Conservation (phyloP, 2,888 invertebrate species). For the Agrotis segetum region DNA sequence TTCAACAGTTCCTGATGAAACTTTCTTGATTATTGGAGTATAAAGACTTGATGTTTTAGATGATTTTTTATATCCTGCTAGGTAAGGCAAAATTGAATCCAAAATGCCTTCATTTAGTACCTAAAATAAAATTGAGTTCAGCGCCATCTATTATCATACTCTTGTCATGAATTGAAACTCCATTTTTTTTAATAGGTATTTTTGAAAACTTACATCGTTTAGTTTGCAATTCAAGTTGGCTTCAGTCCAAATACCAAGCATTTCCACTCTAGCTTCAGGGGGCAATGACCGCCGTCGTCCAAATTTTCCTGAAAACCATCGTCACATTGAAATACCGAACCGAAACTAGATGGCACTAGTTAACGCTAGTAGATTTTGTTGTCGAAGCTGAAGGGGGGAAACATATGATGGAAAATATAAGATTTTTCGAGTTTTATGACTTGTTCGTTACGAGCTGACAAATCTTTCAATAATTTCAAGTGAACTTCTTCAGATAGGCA, state of each 20-base stretch:
- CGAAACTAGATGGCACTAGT: constrained; percentile 64
- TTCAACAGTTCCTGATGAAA: constrained; percentile 78
- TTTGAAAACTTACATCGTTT: constrained; percentile 81
- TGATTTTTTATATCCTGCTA: constrained; percentile 91
- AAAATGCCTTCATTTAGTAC: constrained; percentile 95
- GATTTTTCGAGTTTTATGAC: background rate
- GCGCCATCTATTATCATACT: constrained; percentile 74
- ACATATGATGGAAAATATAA: too few species aligned
- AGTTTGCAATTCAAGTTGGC: constrained; percentile 88
- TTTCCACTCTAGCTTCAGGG: constrained; percentile 84
- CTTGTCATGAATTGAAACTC: background rate
- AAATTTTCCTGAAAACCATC: constrained; percentile 71
- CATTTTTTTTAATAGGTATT: background rate
- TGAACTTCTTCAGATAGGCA: too few species aligned
- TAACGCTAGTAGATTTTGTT: background rate
- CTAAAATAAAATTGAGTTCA: constrained; percentile 80
- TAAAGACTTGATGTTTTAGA: constrained; percentile 89
- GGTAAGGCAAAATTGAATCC: constrained; percentile 95
- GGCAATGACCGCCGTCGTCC: constrained; percentile 74
- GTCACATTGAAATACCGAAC: background rate
- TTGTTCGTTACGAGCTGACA: background rate
- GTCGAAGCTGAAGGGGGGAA: background rate
- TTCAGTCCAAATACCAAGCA: constrained; percentile 89
- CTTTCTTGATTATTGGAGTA: constrained; percentile 90
- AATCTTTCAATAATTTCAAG: too few species aligned